phyloP scores from a whole-genome alignment of 2,888 invertebrate genomes.

The Lochmaea crataegi region DNA sequence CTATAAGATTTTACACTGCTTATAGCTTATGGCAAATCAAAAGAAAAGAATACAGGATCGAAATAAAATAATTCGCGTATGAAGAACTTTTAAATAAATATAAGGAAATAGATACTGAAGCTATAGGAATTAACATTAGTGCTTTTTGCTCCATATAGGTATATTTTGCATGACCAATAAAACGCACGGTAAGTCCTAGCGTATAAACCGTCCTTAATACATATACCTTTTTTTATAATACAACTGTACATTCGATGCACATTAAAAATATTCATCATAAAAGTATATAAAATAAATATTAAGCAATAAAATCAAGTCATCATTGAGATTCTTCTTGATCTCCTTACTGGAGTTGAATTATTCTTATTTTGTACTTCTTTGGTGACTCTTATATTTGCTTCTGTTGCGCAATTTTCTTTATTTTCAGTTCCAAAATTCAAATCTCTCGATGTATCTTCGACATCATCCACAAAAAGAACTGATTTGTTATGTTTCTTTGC shows the following conservation, averaged over 20 bases:
- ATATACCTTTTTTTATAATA: background rate
- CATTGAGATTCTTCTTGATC: slow-evolving; percentile 30
- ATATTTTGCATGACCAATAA: no score
- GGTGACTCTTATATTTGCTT: slow-evolving; percentile 11
- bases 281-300: background rate
- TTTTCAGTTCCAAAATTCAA: slow-evolving; percentile 17
- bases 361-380: slow-evolving; percentile 1
- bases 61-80: no score
- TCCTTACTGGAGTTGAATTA: slow-evolving; percentile 28
- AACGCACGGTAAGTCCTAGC: no score
- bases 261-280: background rate
- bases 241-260: background rate
- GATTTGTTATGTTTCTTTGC: slow-evolving; percentile 47
- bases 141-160: no score
- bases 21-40: no score
- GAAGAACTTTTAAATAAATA: no score
- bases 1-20: no score
- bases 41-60: no score
- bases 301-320: background rate
- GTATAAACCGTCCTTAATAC: no score
- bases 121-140: no score
- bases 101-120: no score
- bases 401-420: slow-evolving; percentile 34
- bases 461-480: slow-evolving; percentile 48
- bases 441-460: slow-evolving; percentile 15